Conservation (phyloP, 2,888 invertebrate genomes). For the Eupithecia centaureata region DNA sequence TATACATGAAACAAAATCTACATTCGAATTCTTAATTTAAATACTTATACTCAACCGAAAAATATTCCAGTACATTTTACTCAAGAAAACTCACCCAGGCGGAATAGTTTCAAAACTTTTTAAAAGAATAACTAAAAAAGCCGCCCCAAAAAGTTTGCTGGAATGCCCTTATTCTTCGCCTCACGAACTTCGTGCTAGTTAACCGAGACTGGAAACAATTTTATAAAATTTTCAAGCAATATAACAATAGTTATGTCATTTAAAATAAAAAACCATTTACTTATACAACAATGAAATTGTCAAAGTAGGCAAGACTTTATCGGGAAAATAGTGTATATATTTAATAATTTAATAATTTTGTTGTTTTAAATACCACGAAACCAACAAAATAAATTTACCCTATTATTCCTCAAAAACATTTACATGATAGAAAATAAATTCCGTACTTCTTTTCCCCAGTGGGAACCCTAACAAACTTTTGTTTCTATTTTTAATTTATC, state of each 20-base stretch:
- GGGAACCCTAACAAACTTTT: conserved; percentile 9
- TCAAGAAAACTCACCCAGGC: neutral
- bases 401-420: neutral
- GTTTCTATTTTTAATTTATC: conserved; percentile 47
- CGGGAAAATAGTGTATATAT: neutral
- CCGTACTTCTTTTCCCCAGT: neutral
- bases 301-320: neutral
- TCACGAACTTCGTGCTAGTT: conserved; percentile 33
- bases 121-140: conserved; percentile 19
- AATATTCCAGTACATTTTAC: neutral
- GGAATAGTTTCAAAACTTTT: conserved; percentile 16
- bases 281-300: neutral
- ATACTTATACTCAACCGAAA: neutral
- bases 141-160: conserved; percentile 9
- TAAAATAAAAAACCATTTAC: neutral
- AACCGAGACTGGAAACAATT: neutral
- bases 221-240: neutral
- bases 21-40: neutral
- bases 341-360: neutral
- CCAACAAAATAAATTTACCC: neutral
- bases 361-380: neutral
- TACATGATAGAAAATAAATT: neutral
- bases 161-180: neutral
- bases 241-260: no score
- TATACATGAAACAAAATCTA: neutral